Conservation (phyloP, 2,113 vertebrate species). For the Emydura subglobosa region DNA sequence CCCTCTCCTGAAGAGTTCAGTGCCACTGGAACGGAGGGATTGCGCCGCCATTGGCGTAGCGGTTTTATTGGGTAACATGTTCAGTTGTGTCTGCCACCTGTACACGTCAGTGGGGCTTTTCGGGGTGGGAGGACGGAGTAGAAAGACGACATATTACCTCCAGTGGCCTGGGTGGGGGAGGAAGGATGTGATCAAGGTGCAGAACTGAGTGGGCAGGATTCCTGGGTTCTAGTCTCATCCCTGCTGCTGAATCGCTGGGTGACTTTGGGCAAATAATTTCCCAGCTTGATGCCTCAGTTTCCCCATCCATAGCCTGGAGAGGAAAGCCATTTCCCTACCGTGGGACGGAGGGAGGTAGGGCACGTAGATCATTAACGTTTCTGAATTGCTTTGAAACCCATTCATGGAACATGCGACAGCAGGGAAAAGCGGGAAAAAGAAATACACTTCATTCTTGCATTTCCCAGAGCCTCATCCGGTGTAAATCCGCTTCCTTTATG, state of each 20-base stretch:
- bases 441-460: neutral
- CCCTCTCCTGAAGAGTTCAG: too few species aligned
- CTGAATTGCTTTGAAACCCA: neutral
- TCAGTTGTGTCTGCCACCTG: neutral
- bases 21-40: neutral
- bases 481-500: neutral
- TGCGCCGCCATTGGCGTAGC: neutral
- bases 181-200: too few species aligned
- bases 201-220: neutral
- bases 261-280: neutral
- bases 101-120: neutral
- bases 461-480: neutral
- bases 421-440: neutral
- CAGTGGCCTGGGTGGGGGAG: neutral
- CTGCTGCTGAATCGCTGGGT: fast-evolving
- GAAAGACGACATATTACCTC: neutral
- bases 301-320: neutral
- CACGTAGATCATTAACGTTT: neutral
- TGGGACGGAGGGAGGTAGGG: neutral
- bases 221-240: neutral
- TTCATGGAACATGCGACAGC: neutral
- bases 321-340: neutral
- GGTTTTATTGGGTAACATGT: too few species aligned
- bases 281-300: neutral
- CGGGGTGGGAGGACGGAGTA: neutral